Conservation (phyloP, 1,140 invertebrate species). For the Zaprionus taronus region DNA sequence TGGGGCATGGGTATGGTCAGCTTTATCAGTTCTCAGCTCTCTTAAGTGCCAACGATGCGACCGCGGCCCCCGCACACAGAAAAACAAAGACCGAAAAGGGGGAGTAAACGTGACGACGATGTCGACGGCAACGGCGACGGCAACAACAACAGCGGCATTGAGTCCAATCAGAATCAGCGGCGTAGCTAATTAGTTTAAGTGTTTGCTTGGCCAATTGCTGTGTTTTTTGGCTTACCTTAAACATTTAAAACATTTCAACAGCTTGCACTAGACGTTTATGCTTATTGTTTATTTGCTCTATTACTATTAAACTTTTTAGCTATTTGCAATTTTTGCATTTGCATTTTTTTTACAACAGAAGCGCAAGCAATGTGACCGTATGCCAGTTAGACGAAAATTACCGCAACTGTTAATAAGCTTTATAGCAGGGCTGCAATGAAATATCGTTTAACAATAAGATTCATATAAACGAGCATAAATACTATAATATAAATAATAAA, state of each 20-base stretch:
- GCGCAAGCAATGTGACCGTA: slow-evolving; percentile 39
- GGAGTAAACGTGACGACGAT: slow-evolving; percentile 72
- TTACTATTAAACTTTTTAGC: slow-evolving; percentile 31
- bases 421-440: slow-evolving; percentile 26
- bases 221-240: slow-evolving; percentile 49
- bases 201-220: not conserved
- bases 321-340: slow-evolving; percentile 51
- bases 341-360: slow-evolving; percentile 56
- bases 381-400: not conserved
- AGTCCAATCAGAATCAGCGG: slow-evolving; percentile 29
- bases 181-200: slow-evolving; percentile 50
- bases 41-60: slow-evolving; percentile 49
- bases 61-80: slow-evolving; percentile 34
- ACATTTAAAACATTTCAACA: slow-evolving; percentile 59
- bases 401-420: not conserved
- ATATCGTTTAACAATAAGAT: not conserved
- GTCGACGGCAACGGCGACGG: slow-evolving; percentile 20
- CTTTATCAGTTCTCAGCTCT: slow-evolving; percentile 56
- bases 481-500: not conserved
- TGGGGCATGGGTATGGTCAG: slow-evolving; percentile 23
- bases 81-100: slow-evolving; percentile 69
- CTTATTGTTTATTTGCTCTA: slow-evolving; percentile 41
- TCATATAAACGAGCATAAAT: not conserved
- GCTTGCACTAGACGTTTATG: slow-evolving; percentile 29
- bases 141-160: slow-evolving; percentile 30